Conservation (phyloP, 2,113 vertebrate species). For the Rhinoderma darwinii region DNA sequence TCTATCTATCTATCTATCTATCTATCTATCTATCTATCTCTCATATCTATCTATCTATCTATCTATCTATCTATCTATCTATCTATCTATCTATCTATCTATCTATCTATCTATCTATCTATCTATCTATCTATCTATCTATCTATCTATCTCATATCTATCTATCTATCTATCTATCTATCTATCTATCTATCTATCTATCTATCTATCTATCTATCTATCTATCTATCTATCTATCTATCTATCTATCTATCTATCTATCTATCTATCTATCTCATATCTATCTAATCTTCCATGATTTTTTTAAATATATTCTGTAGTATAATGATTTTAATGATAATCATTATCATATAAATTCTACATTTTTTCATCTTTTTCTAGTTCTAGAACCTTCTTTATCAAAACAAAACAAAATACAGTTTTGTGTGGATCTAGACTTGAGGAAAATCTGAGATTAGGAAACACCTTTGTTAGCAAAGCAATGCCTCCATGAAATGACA, state of each 20-base stretch:
- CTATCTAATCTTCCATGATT: neutral
- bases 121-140: conserved; percentile 9
- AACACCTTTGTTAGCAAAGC: neutral
- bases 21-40: too few species aligned
- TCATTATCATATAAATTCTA: too few species aligned
- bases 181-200: conserved; percentile 9
- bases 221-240: neutral
- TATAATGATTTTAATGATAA: too few species aligned
- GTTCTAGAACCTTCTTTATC: neutral
- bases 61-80: neutral
- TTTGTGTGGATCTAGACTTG: neutral
- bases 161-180: too few species aligned
- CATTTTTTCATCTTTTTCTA: neutral
- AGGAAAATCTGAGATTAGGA: neutral
- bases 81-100: neutral
- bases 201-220: neutral
- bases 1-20: conserved; percentile 10
- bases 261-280: conserved; percentile 5
- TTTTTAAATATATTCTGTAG: too few species aligned
- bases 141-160: too few species aligned
- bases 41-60: conserved; percentile 1
- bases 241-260: conserved; percentile 1
- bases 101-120: conserved; percentile 2
- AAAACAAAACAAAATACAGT: neutral
- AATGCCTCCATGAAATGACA: neutral